Conservation (phyloP, 2,888 invertebrate genomes). For the Stictocephala bisonia region DNA sequence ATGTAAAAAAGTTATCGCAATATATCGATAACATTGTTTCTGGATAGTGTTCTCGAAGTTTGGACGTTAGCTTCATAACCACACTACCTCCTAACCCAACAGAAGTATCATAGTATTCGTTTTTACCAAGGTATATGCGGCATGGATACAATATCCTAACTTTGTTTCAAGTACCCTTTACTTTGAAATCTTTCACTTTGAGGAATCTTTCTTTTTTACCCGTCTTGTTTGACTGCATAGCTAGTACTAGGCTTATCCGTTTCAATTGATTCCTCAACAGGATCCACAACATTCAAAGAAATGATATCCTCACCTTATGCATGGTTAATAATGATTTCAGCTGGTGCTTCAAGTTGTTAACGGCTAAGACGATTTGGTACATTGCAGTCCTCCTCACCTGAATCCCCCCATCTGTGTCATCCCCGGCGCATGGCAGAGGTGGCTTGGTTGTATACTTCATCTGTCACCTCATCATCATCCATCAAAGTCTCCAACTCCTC, state of each 20-base stretch:
- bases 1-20: not conserved
- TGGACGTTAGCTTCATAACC: too few species aligned
- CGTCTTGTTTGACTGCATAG: not conserved
- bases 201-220: not conserved
- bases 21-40: not conserved
- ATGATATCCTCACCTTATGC: not conserved
- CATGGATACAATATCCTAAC: too few species aligned
- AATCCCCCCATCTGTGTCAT: slow-evolving; percentile 8
- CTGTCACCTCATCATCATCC: not conserved
- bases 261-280: not conserved
- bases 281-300: not conserved
- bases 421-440: not conserved
- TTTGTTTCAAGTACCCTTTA: too few species aligned
- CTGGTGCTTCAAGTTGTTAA: not conserved
- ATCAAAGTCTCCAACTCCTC: not conserved
- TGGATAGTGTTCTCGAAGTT: too few species aligned
- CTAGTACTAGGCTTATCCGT: not conserved
- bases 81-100: too few species aligned
- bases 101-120: too few species aligned
- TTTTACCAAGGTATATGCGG: too few species aligned
- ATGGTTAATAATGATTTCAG: not conserved
- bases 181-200: too few species aligned
- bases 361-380: slow-evolving; percentile 4
- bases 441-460: not conserved
- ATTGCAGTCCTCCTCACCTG: slow-evolving; percentile 7